phyloP scores from a whole-genome alignment of 2,888 invertebrate genomes.

The Ypsolopha sequella region DNA sequence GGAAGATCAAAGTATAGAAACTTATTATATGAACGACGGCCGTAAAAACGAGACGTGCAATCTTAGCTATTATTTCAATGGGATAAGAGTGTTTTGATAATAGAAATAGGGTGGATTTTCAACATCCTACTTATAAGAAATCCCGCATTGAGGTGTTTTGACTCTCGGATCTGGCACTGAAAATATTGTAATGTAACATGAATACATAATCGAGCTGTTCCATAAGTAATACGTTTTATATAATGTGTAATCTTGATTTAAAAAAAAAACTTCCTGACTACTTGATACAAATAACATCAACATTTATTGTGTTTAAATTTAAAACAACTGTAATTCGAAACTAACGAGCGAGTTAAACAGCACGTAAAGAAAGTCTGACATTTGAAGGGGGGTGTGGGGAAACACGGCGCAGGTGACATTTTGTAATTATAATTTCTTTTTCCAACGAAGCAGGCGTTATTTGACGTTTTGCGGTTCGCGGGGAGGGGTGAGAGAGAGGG shows the following conservation, averaged over 20 bases:
- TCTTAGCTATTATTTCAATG: no score
- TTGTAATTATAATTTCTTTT: constrained; percentile 8
- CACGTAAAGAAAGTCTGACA: constrained; percentile 23
- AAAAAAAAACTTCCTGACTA: no score
- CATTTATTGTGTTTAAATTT: neutral
- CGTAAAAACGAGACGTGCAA: constrained; percentile 17
- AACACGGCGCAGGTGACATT: constrained; percentile 6
- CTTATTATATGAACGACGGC: neutral
- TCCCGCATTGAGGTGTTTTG: constrained; percentile 9
- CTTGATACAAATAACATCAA: constrained; percentile 22
- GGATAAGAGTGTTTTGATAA: no score
- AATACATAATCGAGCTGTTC: constrained; percentile 33
- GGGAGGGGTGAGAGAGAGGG: constrained; percentile 2
- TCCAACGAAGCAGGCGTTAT: constrained; percentile 11
- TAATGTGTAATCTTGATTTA: constrained; percentile 31
- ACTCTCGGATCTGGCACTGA: constrained; percentile 25
- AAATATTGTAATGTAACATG: constrained; percentile 52
- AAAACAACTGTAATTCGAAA: neutral
- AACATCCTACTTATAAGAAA: neutral
- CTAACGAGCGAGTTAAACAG: constrained; percentile 21
- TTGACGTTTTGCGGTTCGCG: constrained; percentile 6
- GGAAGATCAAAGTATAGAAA: constrained; percentile 47
- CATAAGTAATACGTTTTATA: constrained; percentile 36
- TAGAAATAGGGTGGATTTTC: no score
- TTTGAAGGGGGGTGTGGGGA: neutral